Evolutionary conservation across 2,888 invertebrate species (phyloP).

Genomic region (Meteorus colon): DNA sequence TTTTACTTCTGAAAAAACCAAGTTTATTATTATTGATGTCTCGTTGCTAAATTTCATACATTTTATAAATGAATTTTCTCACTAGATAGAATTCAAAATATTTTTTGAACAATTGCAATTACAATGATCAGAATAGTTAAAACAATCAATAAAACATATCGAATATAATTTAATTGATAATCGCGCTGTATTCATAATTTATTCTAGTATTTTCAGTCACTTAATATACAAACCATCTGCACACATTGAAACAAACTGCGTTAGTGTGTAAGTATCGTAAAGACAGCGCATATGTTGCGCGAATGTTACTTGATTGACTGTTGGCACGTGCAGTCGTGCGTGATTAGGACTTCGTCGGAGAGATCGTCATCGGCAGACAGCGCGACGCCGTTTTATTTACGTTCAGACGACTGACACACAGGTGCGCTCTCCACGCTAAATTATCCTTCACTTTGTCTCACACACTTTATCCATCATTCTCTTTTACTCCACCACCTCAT

Average conservation of each 20-base stretch:
- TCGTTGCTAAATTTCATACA: too few species aligned
- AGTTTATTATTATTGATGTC: too few species aligned
- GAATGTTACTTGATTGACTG: conserved; percentile 50
- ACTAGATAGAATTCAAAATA: too few species aligned
- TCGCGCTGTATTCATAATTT: too few species aligned
- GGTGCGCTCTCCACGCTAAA: conserved; percentile 27
- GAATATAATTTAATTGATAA: too few species aligned
- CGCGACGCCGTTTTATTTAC: conserved; percentile 70
- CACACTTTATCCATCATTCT: not conserved
- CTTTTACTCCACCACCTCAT: not conserved
- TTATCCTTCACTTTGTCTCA: not conserved
- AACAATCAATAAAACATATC: too few species aligned
- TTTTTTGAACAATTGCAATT: too few species aligned
- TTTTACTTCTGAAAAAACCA: too few species aligned
- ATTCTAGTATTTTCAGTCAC: too few species aligned
- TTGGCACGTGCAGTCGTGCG: conserved; percentile 53
- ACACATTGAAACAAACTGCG: not conserved
- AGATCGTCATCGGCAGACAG: conserved; percentile 61
- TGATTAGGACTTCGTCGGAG: conserved; percentile 56
- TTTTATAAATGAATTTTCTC: too few species aligned
- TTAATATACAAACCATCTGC: not conserved
- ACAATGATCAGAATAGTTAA: too few species aligned
- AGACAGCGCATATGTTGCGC: conserved; percentile 2
- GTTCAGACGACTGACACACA: conserved; percentile 51
- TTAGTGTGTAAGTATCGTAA: not conserved